A percentile compares a stretch with the other conserved stretches of the same genome.
Conservation (phyloP, 1,140 invertebrate species). For the Stegodyphus dumicola region DNA sequence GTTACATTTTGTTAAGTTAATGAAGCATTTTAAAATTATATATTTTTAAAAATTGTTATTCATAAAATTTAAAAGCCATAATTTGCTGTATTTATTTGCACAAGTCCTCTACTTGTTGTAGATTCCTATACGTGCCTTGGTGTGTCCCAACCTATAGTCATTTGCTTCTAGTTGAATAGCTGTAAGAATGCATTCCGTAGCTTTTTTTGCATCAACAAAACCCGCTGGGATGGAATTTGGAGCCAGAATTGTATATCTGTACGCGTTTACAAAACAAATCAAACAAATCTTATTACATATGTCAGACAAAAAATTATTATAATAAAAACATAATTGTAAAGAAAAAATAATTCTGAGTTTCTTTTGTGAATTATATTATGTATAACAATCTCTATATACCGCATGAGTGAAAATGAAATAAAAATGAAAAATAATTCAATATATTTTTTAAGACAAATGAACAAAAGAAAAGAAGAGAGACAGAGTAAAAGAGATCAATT, state of each 20-base stretch:
- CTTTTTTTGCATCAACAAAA: constrained; percentile 82
- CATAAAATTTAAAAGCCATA: constrained; percentile 16
- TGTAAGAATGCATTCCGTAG: constrained; percentile 83
- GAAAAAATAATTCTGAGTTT: not conserved
- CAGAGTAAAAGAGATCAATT: too few species aligned
- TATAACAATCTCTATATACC: too few species aligned
- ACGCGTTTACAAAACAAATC: constrained; percentile 41
- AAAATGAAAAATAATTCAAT: too few species aligned
- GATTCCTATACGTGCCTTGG: constrained; percentile 75
- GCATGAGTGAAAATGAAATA: too few species aligned
- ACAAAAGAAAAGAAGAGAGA: too few species aligned
- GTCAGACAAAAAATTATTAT: not conserved
- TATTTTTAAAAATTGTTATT: not conserved
- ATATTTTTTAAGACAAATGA: too few species aligned
- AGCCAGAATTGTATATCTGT: constrained; percentile 87
- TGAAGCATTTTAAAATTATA: too few species aligned
- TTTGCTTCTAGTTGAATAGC: constrained; percentile 86
- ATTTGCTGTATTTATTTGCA: not conserved
- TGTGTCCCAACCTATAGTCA: constrained; percentile 94
- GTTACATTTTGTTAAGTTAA: too few species aligned
- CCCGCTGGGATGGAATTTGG: constrained; percentile 83
- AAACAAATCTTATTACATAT: constrained; percentile 1
- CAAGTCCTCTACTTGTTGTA: constrained; percentile 49
- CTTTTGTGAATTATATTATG: too few species aligned
- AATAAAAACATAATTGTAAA: not conserved